phyloP scores from a whole-genome alignment of 2,113 vertebrate genomes.

The Miniopterus natalensis region DNA sequence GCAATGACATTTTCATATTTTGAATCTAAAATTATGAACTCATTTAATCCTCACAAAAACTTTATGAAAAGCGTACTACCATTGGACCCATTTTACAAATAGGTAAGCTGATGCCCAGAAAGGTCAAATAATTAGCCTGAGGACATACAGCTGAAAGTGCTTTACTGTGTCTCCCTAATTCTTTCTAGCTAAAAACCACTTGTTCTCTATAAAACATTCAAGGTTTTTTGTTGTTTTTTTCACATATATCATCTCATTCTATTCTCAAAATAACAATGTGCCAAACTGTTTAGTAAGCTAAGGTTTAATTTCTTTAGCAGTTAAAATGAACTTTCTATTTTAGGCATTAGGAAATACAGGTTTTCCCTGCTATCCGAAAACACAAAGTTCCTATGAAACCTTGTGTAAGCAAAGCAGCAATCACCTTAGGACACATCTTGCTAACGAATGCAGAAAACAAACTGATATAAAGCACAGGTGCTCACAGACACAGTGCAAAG shows the following conservation, averaged over 20 bases:
- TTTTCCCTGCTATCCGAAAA: neutral
- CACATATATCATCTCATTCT: neutral
- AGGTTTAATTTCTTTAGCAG: neutral
- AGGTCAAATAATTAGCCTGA: neutral
- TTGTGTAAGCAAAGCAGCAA: neutral
- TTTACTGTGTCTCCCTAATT: neutral
- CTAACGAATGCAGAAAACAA: too few relatives aligned
- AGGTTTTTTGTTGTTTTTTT: neutral
- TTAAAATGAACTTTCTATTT: neutral
- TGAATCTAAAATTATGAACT: neutral
- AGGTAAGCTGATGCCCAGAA: neutral
- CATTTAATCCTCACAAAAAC: neutral
- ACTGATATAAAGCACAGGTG: too few relatives aligned
- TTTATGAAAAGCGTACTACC: neutral
- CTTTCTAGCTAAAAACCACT: neutral
- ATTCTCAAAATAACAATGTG: slow-evolving; percentile 13
- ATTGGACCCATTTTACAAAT: too few relatives aligned
- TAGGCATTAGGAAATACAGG: neutral
- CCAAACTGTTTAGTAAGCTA: neutral
- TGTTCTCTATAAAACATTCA: neutral
- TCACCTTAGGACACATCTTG: too few relatives aligned
- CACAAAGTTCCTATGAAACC: neutral
- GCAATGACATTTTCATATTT: slow-evolving; percentile 14
- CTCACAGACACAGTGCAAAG: too few relatives aligned
- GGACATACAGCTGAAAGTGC: neutral